These are phyloP conservation scores for Muricea muricata DNA, from an alignment of 92 coral and sea anemone genomes.

Conservation along the genomic window DNA sequence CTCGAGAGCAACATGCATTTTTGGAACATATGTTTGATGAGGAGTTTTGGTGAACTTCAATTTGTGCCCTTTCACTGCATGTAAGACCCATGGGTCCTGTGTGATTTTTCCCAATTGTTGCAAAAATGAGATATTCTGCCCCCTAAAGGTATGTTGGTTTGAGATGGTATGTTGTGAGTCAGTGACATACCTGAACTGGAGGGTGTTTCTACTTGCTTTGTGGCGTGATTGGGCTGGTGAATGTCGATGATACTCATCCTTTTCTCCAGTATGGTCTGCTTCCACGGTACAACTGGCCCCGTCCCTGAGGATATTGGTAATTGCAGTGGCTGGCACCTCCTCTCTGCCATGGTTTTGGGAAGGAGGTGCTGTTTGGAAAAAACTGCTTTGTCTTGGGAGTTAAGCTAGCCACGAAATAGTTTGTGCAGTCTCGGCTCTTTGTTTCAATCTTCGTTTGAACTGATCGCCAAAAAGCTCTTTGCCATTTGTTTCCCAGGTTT, in stretches of 20 bases:
- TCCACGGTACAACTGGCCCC: conserved; percentile 15
- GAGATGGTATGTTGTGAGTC: not conserved
- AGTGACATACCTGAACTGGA: conserved; percentile 42
- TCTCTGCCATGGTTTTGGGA: conserved; percentile 40
- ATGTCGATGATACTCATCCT: not conserved
- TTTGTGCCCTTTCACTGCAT: conserved; percentile 16
- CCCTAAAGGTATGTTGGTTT: conserved; percentile 25
- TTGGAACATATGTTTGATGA: not conserved
- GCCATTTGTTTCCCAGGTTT: conserved; percentile 44
- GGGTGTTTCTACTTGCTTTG: not conserved
- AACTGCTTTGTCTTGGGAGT: not conserved
- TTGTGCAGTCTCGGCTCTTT: conserved; percentile 6
- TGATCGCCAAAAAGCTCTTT: conserved; percentile 54
- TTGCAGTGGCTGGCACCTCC: conserved; percentile 34
- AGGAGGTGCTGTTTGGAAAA: conserved; percentile 24
- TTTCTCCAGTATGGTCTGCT: conserved; percentile 10
- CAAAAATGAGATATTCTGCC: conserved; percentile 45
- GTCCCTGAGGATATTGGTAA: not conserved
- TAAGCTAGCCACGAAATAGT: not conserved
- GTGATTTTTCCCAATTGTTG: not conserved
- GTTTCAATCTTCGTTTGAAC: conserved; percentile 40
- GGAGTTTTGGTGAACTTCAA: not conserved
- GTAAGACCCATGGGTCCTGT: conserved; percentile 20
- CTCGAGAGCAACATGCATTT: conserved; percentile 4
- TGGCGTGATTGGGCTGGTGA: not conserved